Evolutionary conservation across 2,113 vertebrate species (phyloP).

Genomic region (Zosterops japonicus): DNA sequence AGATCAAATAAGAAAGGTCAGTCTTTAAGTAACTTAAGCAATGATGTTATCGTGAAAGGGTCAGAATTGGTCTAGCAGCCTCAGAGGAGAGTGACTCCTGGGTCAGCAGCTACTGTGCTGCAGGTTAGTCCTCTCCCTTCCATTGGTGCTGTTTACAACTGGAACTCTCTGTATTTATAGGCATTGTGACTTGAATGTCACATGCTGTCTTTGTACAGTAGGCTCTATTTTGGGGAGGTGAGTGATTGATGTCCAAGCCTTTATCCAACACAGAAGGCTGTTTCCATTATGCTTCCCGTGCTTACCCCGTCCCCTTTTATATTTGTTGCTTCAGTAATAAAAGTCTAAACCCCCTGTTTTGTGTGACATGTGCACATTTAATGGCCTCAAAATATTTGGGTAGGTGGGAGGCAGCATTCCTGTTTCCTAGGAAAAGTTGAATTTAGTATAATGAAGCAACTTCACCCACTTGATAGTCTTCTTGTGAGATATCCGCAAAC

Average conservation of each 20-base stretch:
- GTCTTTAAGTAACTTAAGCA: slow-evolving; percentile 57
- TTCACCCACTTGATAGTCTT: not conserved
- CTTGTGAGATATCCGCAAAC: not conserved
- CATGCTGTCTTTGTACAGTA: slow-evolving; percentile 47
- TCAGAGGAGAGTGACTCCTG: slow-evolving; percentile 11
- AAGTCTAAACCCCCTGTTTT: not conserved
- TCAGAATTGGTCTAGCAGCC: slow-evolving; percentile 35
- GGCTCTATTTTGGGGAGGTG: slow-evolving; percentile 33
- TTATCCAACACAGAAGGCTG: not conserved
- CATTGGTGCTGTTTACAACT: slow-evolving; percentile 16
- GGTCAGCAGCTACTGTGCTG: slow-evolving; percentile 25
- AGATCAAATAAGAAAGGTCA: slow-evolving; percentile 69
- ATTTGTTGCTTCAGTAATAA: not conserved
- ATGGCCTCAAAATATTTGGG: not conserved
- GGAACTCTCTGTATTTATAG: slow-evolving; percentile 40
- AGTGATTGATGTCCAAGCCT: slow-evolving; percentile 13
- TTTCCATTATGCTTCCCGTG: not conserved
- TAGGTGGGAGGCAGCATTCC: not conserved
- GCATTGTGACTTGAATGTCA: slow-evolving; percentile 48
- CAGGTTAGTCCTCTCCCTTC: slow-evolving; percentile 31
- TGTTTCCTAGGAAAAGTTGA: not conserved
- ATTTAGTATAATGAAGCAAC: not conserved
- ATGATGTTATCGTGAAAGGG: slow-evolving; percentile 36
- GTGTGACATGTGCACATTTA: not conserved
- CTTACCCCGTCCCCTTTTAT: not conserved